Base-by-base conservation (phyloP, 2,113 vertebrate genomes). In the Chascanopsetta lugubris region DNA sequence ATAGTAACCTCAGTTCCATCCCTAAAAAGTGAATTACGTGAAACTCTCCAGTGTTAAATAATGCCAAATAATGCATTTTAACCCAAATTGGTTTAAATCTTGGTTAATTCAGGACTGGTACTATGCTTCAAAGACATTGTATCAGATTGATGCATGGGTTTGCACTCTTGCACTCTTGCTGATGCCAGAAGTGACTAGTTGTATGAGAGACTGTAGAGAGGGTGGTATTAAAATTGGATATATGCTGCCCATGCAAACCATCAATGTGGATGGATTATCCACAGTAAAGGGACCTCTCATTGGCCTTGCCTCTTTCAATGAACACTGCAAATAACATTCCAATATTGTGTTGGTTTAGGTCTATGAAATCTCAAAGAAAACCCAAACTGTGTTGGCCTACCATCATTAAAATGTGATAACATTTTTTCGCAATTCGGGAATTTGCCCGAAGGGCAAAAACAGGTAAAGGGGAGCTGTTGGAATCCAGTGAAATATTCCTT, bases 401-500 rank as follows among this genome's bases (percentile, higher is more conserved):
- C 2, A 21, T 49, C 22, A 15, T 13, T 22, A 12, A 10, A 7
- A 34, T 13, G 38, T 1, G 42, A 43, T 3, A 53, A 8, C 11
- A 5, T 21, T 13, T 21, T 36, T 55, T 38, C 38, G 5, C 4
- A 54, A 54, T 36, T 55, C 24, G 20, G 1, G 3, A 17, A 55
- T 24, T 36, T 56, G 13, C 21, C 32, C 38, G 9, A 1, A 45
- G 42, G 6, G 38, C 38, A 8, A 13, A 3, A 26, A 17, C 20
- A 63, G 29, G 22, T 2, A 4, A 0, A 18, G 8, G 50, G 22
- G 27, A 22, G 2, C 53, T 27, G 27, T 2, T 43, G 1, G 2
- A 34, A 43, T 38, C 24, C 40, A 42, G 21, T 34, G 9, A 29
- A 42, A 43, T 72, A 36, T n/a, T 45, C 24, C 34, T 54, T 47